These are phyloP conservation scores for Aramus guarauna DNA, from an alignment of 2,113 vertebrate genomes.

Conservation along the genomic window DNA sequence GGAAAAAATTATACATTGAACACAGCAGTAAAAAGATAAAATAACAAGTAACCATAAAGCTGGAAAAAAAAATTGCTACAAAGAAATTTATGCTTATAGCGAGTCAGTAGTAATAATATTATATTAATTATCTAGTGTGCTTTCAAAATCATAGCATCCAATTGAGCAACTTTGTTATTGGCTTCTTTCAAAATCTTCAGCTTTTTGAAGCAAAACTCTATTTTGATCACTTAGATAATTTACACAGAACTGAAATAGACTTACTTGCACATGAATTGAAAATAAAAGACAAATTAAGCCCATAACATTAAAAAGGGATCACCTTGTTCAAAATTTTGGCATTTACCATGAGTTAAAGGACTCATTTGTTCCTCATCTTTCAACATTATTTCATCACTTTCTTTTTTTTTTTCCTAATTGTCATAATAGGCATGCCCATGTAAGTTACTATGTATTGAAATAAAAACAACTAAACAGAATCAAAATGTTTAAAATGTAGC, in stretches of 20 bases:
- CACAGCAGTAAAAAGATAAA: neutral
- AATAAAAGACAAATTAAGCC: neutral
- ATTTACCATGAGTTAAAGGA: neutral
- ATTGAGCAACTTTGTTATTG: neutral
- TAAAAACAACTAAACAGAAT: constrained; percentile 5
- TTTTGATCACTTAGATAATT: constrained; percentile 64
- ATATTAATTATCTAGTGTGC: neutral
- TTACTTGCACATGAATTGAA: constrained; percentile 52
- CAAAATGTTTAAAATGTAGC: constrained; percentile 18
- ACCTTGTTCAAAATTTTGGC: neutral
- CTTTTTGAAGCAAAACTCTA: constrained; percentile 58
- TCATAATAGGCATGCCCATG: neutral
- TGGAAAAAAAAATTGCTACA: neutral
- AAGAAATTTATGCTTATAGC: neutral
- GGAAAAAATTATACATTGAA: neutral
- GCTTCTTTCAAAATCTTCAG: constrained; percentile 57
- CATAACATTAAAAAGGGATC: neutral
- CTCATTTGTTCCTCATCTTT: neutral
- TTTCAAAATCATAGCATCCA: neutral
- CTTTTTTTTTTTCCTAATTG: neutral
- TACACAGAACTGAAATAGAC: constrained; percentile 55
- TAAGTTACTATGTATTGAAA: constrained; percentile 29
- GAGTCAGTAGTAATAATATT: neutral
- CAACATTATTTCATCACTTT: neutral
- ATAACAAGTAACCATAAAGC: neutral